Percentiles rank a stretch among this genome's conserved stretches.
Evolutionary conservation across 2,113 vertebrate species (phyloP).

Genomic region (Bombycilla garrulus): DNA sequence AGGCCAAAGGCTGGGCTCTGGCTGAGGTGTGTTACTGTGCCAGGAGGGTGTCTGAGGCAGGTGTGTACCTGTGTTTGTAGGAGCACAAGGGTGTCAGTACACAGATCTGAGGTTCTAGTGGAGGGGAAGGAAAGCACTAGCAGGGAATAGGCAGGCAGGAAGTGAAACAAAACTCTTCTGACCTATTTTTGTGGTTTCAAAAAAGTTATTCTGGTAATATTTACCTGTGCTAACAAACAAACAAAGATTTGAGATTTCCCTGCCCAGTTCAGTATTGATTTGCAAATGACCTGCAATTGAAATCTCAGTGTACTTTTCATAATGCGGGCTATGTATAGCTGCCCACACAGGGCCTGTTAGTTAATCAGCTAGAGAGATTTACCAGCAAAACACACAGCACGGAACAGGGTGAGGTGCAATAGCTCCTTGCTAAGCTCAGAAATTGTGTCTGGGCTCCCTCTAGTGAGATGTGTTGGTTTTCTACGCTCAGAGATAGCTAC

Average conservation of each 20-base stretch:
- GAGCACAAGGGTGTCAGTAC: not conserved
- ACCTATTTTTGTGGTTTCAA: not conserved
- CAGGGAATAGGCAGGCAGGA: not conserved
- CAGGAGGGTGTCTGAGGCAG: not conserved
- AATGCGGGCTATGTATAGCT: not conserved
- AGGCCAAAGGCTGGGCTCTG: not conserved
- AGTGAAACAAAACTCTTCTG: not conserved
- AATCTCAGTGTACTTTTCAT: not conserved
- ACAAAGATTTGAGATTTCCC: not conserved
- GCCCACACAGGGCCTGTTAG: not conserved
- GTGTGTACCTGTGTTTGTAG: rapidly evolving
- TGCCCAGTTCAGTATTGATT: not conserved
- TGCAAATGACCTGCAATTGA: not conserved
- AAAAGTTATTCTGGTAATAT: not conserved
- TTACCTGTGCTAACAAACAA: not conserved
- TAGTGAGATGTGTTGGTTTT: not conserved
- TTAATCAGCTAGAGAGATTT: not conserved
- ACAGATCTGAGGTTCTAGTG: not conserved
- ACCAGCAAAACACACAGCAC: not conserved
- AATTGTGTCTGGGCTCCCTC: slow-evolving; percentile 38
- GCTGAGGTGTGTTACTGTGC: not conserved
- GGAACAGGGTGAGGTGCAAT: rapidly evolving
- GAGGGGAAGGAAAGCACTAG: not conserved
- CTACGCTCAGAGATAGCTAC: rapidly evolving
- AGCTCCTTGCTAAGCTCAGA: not conserved